Base-by-base conservation (phyloP, 2,113 vertebrate species). In the Melanerpes aurifrons region DNA sequence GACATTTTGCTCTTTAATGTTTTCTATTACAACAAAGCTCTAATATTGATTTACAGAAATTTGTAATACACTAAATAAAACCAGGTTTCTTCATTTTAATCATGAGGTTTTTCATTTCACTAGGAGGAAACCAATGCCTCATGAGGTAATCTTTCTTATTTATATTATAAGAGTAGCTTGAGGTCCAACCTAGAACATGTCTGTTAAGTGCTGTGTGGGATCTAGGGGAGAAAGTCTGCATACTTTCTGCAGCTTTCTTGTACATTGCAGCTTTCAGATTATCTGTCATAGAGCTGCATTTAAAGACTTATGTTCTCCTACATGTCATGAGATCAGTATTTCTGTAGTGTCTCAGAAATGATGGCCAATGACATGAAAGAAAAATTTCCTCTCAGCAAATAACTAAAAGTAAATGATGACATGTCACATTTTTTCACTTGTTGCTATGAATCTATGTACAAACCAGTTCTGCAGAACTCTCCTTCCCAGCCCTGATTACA, bases 401-500 rank as follows among this genome's bases (percentile, higher is more conserved):
- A 67, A 45, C 57, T 37, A 19, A 62, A 61, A 72, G 37, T 47
- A 18, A 63, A 25, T 87, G 77, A 54, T 29, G 62, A 58, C 26
- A 22, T 10, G 25, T 45, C 20, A 45, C 12, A 35, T 73, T 48
- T 66, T 89, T 86, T 73, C 48, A 32, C 15, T n/a, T 58, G 32
- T 82, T 92, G 29, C 78, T 54, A 11, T 86, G 77, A 88, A 79
- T 75, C 28, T 83, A 6, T 92, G 91, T 92, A 98, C 98, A 97
- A 82, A 99, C 99, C 99, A 56, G 97, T 96, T 98, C 98, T 98
- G 97, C 99, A 99, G 97, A 99, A 98, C 71, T 98, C 98, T 58
- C 99, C 99, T 95, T 99, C 99, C 99, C 99, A 99, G 96, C 99
- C 99, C 17, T 97, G 98, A 91, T 97, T 98, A 97, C 99, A 99